Evolutionary conservation across 2,888 invertebrate species (phyloP), one percentile per base, ranked within the genome.

Genomic region (Phaonia tiefii): DNA sequence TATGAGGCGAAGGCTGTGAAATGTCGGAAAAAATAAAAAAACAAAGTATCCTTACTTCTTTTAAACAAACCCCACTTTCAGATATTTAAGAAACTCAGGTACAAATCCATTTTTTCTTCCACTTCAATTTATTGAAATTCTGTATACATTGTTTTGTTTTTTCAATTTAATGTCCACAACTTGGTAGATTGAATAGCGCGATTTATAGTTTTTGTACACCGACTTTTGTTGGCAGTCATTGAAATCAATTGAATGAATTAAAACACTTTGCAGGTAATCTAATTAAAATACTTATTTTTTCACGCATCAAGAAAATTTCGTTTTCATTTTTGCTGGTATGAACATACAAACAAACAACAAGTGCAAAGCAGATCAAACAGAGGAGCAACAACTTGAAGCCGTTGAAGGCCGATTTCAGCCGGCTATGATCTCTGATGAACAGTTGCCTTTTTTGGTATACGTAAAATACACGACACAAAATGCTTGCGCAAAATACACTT

Each of bases 301-400:
- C 46, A 71, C 42, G 22, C 39, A 58, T 39, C 42, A 60, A 51
- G 77, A 63, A 49, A 42, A 70, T 73, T 46, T 46, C 60, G 31
- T 20, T 39, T 67, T 31, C 17, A 67, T 25, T 51, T 17, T 26
- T 56, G 75, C 51, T 49, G 46, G 79, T 26, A 74, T 31, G 46
- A 60, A 56, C 66, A 75, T 75, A 73, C 70, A 69, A 75, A 72
- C 60, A 66, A 79, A 75, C 82, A 75, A 75, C 60, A 66, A 70
- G 25, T 39, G 58, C 71, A 70, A 44, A 56, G 42, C 17, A 26
- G 49, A 4, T 13, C 7, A 25, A 72, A 60, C 42, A 11, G 37
- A 49, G 25, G 20, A 66, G 44, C 49, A 56, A 44, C 54, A 74
- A 74, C 15, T 69, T n/a, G n/a, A 10, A 75, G 17, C 39, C 39